A percentile compares a stretch with the other conserved stretches of the same genome.
These are phyloP conservation scores for Micromussa lordhowensis DNA, from an alignment of 92 coral and sea anemone genomes.

Conservation along the genomic window DNA sequence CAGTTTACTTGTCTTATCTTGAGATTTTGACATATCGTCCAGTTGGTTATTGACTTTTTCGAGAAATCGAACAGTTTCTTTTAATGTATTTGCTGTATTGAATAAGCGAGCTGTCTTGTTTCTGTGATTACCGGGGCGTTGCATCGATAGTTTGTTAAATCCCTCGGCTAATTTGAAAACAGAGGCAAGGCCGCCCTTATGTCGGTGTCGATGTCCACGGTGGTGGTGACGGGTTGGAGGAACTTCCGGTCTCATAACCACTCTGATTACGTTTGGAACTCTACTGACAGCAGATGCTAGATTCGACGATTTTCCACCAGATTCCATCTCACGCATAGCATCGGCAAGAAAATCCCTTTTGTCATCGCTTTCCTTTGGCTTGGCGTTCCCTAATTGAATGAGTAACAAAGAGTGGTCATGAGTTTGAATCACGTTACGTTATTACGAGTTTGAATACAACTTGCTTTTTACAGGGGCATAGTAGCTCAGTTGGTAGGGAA, in stretches of 20 bases:
- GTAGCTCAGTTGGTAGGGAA: not conserved
- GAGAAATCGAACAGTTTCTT: conserved; percentile 26
- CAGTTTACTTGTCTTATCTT: not conserved
- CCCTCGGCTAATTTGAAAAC: conserved; percentile 28
- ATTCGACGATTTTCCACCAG: conserved; percentile 37
- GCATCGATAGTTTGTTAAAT: not conserved
- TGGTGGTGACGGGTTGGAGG: conserved; percentile 35
- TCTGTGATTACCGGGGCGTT: not conserved
- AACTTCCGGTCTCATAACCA: conserved; percentile 50
- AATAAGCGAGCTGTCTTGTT: conserved; percentile 11
- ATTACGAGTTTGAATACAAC: too few species aligned
- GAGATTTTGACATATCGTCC: conserved; percentile 19
- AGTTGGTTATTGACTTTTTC: conserved; percentile 31
- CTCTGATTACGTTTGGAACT: conserved; percentile 51
- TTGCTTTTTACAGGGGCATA: not conserved
- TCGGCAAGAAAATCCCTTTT: conserved; percentile 85
- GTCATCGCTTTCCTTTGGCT: conserved; percentile 27
- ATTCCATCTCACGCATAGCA: conserved; percentile 90
- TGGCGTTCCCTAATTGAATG: not conserved
- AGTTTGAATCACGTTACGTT: too few species aligned
- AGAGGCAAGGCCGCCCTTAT: conserved; percentile 3
- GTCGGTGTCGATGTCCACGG: conserved; percentile 27
- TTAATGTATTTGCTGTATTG: conserved; percentile 1
- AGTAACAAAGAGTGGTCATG: too few species aligned
- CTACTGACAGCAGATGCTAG: conserved; percentile 4